Conservation (phyloP, 53 echinoderm and acorn worm species). For the Echinometra lucunter region DNA sequence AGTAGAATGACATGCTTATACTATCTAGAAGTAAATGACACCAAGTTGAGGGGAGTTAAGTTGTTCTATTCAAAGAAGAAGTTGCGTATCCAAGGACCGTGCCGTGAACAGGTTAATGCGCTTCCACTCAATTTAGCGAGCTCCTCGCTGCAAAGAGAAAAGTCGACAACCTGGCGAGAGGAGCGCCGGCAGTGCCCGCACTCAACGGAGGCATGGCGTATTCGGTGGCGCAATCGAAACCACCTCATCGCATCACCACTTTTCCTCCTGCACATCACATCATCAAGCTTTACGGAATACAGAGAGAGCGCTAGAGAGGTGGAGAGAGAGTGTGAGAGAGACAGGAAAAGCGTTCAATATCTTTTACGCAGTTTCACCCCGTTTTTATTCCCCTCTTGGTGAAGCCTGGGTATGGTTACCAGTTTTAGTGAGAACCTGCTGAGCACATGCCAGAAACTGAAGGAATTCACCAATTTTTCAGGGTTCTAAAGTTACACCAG, state of each 20-base stretch:
- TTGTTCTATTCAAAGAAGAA: too few relatives aligned
- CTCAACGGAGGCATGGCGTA: conserved; percentile 37
- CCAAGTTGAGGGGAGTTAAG: too few relatives aligned
- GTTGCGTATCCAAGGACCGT: neutral
- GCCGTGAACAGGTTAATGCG: conserved; percentile 10
- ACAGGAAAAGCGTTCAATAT: conserved; percentile 23
- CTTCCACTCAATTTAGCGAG: conserved; percentile 34
- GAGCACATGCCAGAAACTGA: conserved; percentile 8
- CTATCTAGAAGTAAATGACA: too few relatives aligned
- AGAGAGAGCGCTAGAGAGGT: neutral
- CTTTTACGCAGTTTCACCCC: conserved; percentile 56
- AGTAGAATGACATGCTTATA: too few relatives aligned
- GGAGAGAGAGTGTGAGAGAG: neutral
- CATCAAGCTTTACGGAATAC: neutral
- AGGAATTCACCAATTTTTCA: conserved; percentile 36
- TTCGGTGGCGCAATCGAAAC: conserved; percentile 61
- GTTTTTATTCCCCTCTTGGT: conserved; percentile 36
- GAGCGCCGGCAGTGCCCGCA: conserved; percentile 22
- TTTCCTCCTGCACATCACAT: neutral
- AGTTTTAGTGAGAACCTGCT: neutral
- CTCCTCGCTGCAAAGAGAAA: neutral
- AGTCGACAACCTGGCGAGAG: conserved; percentile 42
- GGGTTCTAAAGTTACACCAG: conserved; percentile 40
- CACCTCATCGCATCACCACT: conserved; percentile 29
- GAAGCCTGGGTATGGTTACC: conserved; percentile 18